phyloP scores from a whole-genome alignment of 2,797 vertebrate species.

The Parotocinclus haroldoi region DNA sequence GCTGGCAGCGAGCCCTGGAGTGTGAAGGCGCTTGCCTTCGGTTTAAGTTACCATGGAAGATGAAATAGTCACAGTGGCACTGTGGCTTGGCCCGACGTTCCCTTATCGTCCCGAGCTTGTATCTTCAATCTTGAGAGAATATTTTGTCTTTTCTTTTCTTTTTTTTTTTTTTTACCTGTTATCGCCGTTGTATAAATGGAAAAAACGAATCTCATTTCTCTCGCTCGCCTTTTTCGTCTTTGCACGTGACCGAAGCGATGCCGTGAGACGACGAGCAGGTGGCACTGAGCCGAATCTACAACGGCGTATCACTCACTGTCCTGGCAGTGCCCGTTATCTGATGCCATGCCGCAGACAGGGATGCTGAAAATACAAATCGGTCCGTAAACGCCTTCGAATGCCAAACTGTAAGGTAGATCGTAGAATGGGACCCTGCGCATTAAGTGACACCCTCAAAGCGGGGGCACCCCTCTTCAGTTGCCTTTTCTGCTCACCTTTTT shows the following conservation, averaged over 20 bases:
- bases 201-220: conserved; percentile 77
- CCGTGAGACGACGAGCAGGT: conserved; percentile 38
- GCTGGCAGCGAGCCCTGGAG: conserved; percentile 69
- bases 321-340: conserved; percentile 26
- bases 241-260: conserved; percentile 43
- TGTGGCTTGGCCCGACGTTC: conserved; percentile 56
- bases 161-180: conserved; percentile 74
- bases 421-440: too few relatives aligned
- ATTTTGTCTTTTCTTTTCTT: conserved; percentile 81
- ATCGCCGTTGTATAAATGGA: conserved; percentile 76
- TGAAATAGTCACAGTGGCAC: conserved; percentile 73
- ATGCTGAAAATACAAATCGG: too few relatives aligned
- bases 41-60: conserved; percentile 86
- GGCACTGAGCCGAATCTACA: conserved; percentile 41
- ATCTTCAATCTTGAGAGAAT: conserved; percentile 81
- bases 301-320: conserved; percentile 26
- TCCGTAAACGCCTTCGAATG: background rate
- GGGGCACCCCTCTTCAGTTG: too few relatives aligned
- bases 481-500: too few relatives aligned
- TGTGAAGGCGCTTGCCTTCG: conserved; percentile 77
- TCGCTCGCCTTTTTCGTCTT: conserved; percentile 68
- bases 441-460: too few relatives aligned
- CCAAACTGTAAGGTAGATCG: background rate
- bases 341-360: too few relatives aligned
- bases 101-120: conserved; percentile 55